Conservation (phyloP, 2,797 vertebrate species). For the Arvicola amphibius region DNA sequence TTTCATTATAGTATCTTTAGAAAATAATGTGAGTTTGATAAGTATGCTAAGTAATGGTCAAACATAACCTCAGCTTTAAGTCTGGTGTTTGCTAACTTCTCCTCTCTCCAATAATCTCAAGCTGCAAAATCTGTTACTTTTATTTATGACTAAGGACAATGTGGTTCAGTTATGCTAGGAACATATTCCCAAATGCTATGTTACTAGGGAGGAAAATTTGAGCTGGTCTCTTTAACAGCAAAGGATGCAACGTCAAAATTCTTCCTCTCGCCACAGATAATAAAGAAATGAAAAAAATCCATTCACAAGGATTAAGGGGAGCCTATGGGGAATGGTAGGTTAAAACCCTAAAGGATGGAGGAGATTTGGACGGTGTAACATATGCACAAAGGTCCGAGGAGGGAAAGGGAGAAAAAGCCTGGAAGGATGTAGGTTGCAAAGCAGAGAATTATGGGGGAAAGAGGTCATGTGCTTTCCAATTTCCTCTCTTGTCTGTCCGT, state of each 20-base stretch:
- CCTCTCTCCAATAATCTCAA: slow-evolving; percentile 13
- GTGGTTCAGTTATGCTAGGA: not conserved
- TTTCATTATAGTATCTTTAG: not conserved
- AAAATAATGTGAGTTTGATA: not conserved
- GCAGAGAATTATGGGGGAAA: not conserved
- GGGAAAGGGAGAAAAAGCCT: not conserved
- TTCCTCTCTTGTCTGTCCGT: not conserved
- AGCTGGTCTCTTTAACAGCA: not conserved
- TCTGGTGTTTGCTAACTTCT: not conserved
- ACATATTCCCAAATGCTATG: not conserved
- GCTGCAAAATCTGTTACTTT: not conserved
- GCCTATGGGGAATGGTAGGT: not conserved
- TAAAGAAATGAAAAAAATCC: not conserved
- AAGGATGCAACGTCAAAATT: not conserved
- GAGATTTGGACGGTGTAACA: not conserved
- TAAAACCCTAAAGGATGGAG: not conserved
- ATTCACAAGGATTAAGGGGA: not conserved
- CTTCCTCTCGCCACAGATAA: not conserved
- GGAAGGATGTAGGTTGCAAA: not conserved
- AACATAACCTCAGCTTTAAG: not conserved
- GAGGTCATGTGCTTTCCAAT: not conserved
- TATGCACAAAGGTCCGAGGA: not conserved
- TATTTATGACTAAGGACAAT: not conserved
- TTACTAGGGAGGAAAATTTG: not conserved
- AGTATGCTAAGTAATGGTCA: not conserved